Percentiles rank a stretch among this genome's conserved stretches.
Conservation (phyloP, 2,888 invertebrate species). For the Kuschelorhynchus macadamiae region DNA sequence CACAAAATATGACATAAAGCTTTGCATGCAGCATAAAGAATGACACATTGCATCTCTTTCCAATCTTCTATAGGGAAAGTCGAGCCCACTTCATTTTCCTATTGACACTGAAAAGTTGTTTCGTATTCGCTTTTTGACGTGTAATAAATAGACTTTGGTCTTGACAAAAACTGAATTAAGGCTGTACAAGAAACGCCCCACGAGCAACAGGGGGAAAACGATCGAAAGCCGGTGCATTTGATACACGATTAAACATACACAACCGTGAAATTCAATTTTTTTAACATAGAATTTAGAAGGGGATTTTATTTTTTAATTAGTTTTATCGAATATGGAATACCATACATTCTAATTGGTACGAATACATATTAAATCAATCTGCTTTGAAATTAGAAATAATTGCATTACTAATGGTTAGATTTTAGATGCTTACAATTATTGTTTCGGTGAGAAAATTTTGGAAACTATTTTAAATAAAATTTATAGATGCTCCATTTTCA, state of each 20-base stretch:
- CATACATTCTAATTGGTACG: no score
- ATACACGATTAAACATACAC: constrained; percentile 39
- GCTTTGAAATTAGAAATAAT: no score
- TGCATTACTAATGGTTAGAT: no score
- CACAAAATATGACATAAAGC: constrained; percentile 38
- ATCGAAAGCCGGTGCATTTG: constrained; percentile 32
- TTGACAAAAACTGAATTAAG: constrained; percentile 49
- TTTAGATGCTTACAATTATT: no score
- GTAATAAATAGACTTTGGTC: constrained; percentile 49
- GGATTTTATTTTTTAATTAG: no score
- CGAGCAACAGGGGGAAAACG: constrained; percentile 41
- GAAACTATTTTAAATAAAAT: no score
- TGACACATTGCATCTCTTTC: constrained; percentile 45
- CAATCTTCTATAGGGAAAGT: constrained; percentile 29
- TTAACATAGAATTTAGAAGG: not conserved
- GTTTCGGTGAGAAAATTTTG: no score
- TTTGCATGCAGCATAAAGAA: constrained; percentile 33
- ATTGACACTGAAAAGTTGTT: constrained; percentile 48
- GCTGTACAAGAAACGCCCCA: constrained; percentile 28
- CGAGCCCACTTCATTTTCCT: constrained; percentile 49
- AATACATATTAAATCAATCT: no score
- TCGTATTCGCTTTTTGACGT: constrained; percentile 45
- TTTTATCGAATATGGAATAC: no score
- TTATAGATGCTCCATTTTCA: no score
- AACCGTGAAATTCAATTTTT: constrained; percentile 27